Conservation (phyloP, 2,888 invertebrate genomes). For the Campoplex capitator region DNA sequence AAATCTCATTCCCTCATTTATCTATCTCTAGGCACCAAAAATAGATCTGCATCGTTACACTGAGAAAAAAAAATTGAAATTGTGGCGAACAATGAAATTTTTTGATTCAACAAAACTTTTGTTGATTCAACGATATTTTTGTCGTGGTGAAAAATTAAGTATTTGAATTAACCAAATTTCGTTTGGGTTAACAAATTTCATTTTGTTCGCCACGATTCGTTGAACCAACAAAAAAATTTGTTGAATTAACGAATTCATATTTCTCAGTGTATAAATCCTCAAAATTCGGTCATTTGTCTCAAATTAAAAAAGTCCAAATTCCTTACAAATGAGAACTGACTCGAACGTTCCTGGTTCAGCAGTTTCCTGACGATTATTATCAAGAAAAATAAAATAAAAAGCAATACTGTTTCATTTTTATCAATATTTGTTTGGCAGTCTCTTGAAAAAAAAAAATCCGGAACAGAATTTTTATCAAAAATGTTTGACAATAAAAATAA, state of each 20-base stretch:
- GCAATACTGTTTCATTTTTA: background rate
- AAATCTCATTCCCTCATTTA: background rate
- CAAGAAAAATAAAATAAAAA: background rate
- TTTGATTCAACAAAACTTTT: too few species aligned
- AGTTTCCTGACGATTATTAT: background rate
- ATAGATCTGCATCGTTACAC: background rate
- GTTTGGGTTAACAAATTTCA: too few species aligned
- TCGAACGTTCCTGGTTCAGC: background rate
- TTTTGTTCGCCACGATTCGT: too few species aligned
- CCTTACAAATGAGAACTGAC: background rate
- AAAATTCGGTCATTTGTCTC: background rate
- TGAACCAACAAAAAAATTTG: too few species aligned
- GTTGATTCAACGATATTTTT: too few species aligned
- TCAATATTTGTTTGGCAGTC: background rate
- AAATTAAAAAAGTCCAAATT: background rate
- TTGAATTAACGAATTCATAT: too few species aligned
- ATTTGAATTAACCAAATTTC: too few species aligned
- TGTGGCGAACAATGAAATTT: too few species aligned
- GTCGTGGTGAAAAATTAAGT: too few species aligned
- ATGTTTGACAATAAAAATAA: conserved; percentile 17
- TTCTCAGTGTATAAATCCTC: too few species aligned
- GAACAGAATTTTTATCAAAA: background rate
- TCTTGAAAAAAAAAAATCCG: background rate
- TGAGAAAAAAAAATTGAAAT: too few species aligned
- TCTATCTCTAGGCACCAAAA: background rate